Percentiles rank a stretch among this genome's conserved stretches.
These are phyloP conservation scores for Cecropterus lyciades DNA, from an alignment of 1,140 invertebrate species.

Conservation along the genomic window DNA sequence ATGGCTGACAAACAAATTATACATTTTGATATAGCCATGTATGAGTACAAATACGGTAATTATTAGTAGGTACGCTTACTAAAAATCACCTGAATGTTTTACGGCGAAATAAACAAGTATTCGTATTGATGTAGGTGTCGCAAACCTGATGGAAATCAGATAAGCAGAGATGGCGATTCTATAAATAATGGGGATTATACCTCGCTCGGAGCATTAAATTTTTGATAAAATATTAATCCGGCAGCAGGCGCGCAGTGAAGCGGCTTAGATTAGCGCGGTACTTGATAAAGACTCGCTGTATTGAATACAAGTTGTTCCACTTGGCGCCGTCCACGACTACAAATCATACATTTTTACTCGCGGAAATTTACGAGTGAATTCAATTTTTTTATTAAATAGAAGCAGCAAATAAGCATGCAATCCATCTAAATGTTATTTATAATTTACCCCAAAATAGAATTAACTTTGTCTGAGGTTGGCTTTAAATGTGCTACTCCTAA, in stretches of 20 bases:
- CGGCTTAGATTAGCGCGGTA: constrained; percentile 24
- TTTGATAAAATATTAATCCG: constrained; percentile 33
- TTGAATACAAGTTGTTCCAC: not conserved
- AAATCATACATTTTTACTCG: too few relatives aligned
- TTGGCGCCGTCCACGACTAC: too few relatives aligned
- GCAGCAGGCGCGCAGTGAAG: constrained; percentile 11
- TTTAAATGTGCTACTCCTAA: too few relatives aligned
- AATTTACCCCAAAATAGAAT: too few relatives aligned
- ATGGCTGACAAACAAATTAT: too few relatives aligned
- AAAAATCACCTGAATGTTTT: not conserved
- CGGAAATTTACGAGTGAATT: too few relatives aligned
- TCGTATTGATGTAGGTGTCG: constrained; percentile 4
- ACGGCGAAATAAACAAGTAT: not conserved
- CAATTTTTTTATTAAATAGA: too few relatives aligned
- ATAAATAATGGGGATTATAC: constrained; percentile 41
- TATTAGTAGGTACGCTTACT: not conserved
- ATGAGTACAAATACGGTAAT: too few relatives aligned
- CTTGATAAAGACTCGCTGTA: constrained; percentile 6
- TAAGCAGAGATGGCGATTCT: constrained; percentile 5
- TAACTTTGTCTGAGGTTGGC: too few relatives aligned
- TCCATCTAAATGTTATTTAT: too few relatives aligned
- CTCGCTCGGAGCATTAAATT: constrained; percentile 35
- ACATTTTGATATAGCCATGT: too few relatives aligned
- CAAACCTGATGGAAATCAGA: constrained; percentile 19
- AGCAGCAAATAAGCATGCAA: too few relatives aligned